Conservation (phyloP, 53 echinoderm and acorn worm species). For the Holothuria leucospilota region DNA sequence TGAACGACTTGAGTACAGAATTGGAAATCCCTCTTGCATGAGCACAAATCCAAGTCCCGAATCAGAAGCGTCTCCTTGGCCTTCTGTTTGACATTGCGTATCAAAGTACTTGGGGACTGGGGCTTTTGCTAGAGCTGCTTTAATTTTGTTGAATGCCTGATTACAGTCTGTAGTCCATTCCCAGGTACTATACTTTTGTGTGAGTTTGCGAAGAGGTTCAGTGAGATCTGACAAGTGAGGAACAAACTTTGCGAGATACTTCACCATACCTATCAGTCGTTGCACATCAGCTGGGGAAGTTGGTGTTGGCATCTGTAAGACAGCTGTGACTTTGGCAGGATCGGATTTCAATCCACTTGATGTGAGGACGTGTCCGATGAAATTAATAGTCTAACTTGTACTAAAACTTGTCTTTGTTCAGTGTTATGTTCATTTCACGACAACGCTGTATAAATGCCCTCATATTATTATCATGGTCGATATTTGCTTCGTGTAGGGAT, state of each 20-base stretch:
- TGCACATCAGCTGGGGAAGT: constrained; percentile 24
- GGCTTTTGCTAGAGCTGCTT: constrained; percentile 21
- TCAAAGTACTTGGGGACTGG: constrained; percentile 46
- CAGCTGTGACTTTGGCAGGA: constrained; percentile 19
- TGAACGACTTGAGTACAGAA: constrained; percentile 57
- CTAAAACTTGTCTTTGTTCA: constrained; percentile 13
- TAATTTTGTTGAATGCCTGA: constrained; percentile 33
- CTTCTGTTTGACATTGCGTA: constrained; percentile 26
- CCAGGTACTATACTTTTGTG: constrained; percentile 9
- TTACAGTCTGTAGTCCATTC: constrained; percentile 31
- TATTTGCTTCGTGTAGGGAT: constrained; percentile 42
- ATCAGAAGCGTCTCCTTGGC: constrained; percentile 46
- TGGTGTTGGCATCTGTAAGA: constrained; percentile 35
- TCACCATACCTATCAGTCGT: constrained; percentile 40
- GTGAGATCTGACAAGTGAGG: neutral
- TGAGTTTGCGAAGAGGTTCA: constrained; percentile 3
- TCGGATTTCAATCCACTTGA: constrained; percentile 44
- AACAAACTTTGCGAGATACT: constrained; percentile 42
- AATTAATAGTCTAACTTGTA: neutral
- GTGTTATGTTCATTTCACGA: constrained; percentile 50
- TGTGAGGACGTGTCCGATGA: constrained; percentile 46
- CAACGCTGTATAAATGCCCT: constrained; percentile 51
- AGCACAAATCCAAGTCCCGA: constrained; percentile 36
- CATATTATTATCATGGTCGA: constrained; percentile 61
- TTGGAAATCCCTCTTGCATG: constrained; percentile 43